Percentiles rank a stretch among this genome's conserved stretches.
Conservation (phyloP, 2,113 vertebrate species). For the Potamarius usumacintae region DNA sequence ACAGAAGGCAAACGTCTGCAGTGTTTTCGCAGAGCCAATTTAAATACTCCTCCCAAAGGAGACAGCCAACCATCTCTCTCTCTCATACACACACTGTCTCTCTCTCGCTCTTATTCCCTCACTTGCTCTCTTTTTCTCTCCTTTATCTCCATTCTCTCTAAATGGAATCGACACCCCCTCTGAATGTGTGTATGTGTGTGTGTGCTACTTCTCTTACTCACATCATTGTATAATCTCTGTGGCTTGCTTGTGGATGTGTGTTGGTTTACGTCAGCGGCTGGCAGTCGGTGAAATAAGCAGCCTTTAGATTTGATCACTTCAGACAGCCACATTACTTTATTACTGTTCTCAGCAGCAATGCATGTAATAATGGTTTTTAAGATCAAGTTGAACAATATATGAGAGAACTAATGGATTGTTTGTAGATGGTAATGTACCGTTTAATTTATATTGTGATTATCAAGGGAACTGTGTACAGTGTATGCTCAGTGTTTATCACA, state of each 20-base stretch:
- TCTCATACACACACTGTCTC: neutral
- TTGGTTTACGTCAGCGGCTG: neutral
- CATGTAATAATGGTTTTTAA: neutral
- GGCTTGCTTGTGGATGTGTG: neutral
- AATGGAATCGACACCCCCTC: neutral
- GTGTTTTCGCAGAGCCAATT: slow-evolving; percentile 39
- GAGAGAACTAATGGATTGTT: neutral
- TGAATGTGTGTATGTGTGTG: neutral
- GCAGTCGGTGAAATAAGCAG: neutral
- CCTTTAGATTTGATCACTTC: neutral
- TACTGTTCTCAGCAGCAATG: too few relatives aligned
- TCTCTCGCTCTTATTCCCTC: neutral
- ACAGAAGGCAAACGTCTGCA: slow-evolving; percentile 23
- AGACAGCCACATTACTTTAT: neutral
- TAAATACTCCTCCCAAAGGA: slow-evolving; percentile 33
- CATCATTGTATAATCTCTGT: neutral
- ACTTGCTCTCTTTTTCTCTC: neutral
- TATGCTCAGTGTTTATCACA: neutral
- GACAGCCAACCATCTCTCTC: neutral
- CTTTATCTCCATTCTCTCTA: neutral
- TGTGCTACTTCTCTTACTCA: neutral
- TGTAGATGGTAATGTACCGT: neutral
- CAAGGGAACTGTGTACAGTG: neutral
- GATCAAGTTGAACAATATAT: neutral
- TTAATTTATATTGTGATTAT: neutral